These are phyloP conservation scores for Argya squamiceps DNA, from an alignment of 2,797 vertebrate genomes.

Conservation along the genomic window DNA sequence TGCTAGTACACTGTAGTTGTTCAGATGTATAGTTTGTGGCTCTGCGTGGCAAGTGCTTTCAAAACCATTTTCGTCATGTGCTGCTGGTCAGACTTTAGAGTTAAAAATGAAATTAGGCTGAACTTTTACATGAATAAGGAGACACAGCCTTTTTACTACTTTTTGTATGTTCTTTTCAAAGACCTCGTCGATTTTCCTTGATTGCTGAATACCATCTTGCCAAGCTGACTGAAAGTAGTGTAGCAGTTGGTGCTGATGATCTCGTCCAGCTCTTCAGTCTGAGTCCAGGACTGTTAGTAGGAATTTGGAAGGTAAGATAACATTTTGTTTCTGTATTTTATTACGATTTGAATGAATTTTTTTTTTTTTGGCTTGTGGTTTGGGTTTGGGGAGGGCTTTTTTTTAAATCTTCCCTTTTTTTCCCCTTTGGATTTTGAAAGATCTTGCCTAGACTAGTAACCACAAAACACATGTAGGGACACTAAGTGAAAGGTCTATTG, in stretches of 20 bases:
- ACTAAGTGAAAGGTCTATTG: not conserved
- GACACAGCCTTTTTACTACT: not conserved
- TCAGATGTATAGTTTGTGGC: not conserved
- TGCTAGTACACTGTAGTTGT: not conserved
- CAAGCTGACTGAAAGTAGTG: conserved; percentile 50
- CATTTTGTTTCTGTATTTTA: not conserved
- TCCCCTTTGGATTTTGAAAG: not conserved
- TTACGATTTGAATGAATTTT: not conserved
- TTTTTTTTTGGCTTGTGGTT: not conserved
- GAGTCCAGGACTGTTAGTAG: conserved; percentile 81
- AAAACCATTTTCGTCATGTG: not conserved
- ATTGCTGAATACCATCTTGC: conserved; percentile 77
- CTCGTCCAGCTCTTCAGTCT: conserved; percentile 80
- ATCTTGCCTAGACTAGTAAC: not conserved
- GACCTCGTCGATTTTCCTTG: conserved; percentile 81
- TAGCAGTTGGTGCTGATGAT: conserved; percentile 77
- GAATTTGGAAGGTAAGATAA: conserved; percentile 88
- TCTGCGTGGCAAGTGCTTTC: not conserved
- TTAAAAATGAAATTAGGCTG: not conserved
- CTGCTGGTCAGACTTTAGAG: not conserved
- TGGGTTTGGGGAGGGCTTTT: not conserved
- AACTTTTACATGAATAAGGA: not conserved
- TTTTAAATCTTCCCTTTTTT: not conserved
- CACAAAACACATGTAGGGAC: not conserved
- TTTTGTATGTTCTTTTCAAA: conserved; percentile 56